Base-by-base conservation (phyloP, 2,888 invertebrate genomes). In the Nematopogon swammerdamellus region DNA sequence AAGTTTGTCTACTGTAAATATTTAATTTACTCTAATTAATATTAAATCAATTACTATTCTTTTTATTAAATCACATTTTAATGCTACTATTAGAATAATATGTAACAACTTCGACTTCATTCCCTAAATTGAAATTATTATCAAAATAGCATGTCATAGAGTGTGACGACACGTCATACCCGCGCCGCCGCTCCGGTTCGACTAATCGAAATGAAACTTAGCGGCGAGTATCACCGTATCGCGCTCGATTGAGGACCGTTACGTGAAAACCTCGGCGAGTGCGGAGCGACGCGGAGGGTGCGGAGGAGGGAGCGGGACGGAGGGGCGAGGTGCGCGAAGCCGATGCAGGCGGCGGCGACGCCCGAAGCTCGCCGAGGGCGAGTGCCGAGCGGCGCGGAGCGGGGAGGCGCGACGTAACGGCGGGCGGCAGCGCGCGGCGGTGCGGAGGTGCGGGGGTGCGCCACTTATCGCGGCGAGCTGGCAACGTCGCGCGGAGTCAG, bases 221-320 rank as follows among this genome's bases (percentile, higher is more conserved):
- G 43, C 50, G 50, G 50, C 52, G 50, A 51, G 50, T 51, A 50
- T 70, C 66, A 68, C 74, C 70, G 73, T 72, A 76, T 70, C 70
- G 75, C 77, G 77, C 79, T 77, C 76, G 75, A 76, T 79, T 77
- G 74, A 73, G 69, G 72, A 80, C 77, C 79, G 79, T 79, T 79
- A 77, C 77, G 75, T 76, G 75, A 76, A 70, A 77, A 76, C 72
- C 72, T 67, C 64, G 70, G 73, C 68, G 49, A 50, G 49, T 29
- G 30, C 18, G 46, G 19, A 42, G 30, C 30, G 50, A 44, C 46
- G 47, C 17, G 51, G 45, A 14, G 25, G 11, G 6, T 5, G 30
- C n/a, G 20, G 16, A 20, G 42, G 46, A 42, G 47, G 66, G 68
- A 61, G 70, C 68, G 72, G 70, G 74, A 73, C 68, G 73, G 71